Evolutionary conservation across 1,140 invertebrate genomes (phyloP).

Genomic region (Cydia fagiglandana): DNA sequence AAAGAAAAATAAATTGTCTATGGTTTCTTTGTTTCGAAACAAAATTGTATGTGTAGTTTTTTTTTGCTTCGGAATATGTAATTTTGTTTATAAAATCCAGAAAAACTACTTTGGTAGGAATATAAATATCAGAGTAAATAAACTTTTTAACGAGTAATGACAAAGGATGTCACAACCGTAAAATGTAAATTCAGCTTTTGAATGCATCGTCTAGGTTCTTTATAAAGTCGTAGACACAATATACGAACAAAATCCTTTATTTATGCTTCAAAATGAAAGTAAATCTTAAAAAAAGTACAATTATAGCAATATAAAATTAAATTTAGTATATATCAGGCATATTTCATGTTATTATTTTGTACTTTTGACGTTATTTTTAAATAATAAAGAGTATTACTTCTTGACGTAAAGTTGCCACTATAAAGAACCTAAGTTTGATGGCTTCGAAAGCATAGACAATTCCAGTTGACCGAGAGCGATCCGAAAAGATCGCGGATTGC

Average conservation of each 20-base stretch:
- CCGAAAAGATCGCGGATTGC: slow-evolving; percentile 74
- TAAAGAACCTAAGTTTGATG: slow-evolving; percentile 68
- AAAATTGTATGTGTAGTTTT: not conserved
- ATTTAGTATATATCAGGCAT: not conserved
- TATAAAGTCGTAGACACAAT: not conserved
- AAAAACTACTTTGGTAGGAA: not conserved
- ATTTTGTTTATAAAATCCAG: not conserved
- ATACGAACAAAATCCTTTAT: not conserved
- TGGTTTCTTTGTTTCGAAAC: slow-evolving; percentile 27
- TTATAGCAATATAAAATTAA: not conserved
- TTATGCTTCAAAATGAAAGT: not conserved
- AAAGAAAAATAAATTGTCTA: slow-evolving; percentile 16
- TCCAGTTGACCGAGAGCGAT: slow-evolving; percentile 67
- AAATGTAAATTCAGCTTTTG: slow-evolving; percentile 23
- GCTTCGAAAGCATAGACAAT: slow-evolving; percentile 71
- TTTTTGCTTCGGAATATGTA: not conserved
- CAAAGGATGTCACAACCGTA: slow-evolving; percentile 46
- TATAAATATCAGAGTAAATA: too few species aligned
- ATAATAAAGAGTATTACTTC: not conserved
- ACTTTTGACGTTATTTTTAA: not conserved
- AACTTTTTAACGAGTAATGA: slow-evolving; percentile 35
- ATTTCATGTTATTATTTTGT: not conserved
- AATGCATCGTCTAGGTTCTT: slow-evolving; percentile 30
- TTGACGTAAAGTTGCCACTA: slow-evolving; percentile 34
- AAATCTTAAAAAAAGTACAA: not conserved